Percentiles rank a stretch among this genome's conserved stretches.
Evolutionary conservation across 2,888 invertebrate genomes (phyloP).

Genomic region (Coleophora deauratella): DNA sequence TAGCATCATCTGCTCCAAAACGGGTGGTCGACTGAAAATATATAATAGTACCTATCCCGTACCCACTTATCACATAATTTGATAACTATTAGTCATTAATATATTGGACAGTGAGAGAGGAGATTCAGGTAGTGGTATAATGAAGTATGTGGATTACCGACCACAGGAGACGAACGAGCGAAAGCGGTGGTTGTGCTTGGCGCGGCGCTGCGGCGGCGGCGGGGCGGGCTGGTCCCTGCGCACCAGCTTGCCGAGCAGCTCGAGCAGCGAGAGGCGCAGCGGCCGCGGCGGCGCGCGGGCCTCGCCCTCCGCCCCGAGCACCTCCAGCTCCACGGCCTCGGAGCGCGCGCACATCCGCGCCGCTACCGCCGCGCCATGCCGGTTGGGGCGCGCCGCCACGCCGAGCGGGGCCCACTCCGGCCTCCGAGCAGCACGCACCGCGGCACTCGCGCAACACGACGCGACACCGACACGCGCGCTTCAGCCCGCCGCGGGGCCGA

Average conservation of each 20-base stretch:
- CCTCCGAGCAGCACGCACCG: conserved; percentile 44
- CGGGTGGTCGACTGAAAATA: not conserved
- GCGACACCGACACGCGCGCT: conserved; percentile 39
- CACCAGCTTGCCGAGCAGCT: conserved; percentile 77
- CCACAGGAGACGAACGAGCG: conserved; percentile 68
- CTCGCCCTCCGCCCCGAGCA: conserved; percentile 86
- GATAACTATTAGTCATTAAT: too few species aligned
- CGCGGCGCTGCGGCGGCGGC: conserved; percentile 49
- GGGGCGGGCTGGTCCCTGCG: conserved; percentile 64
- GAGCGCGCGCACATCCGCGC: conserved; percentile 86
- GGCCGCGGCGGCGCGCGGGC: conserved; percentile 81
- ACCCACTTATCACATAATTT: too few species aligned
- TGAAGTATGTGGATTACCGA: conserved; percentile 36
- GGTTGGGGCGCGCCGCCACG: conserved; percentile 67
- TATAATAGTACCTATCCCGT: not conserved
- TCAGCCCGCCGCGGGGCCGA: conserved; percentile 45
- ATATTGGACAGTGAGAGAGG: too few species aligned
- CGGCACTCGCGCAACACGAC: conserved; percentile 35
- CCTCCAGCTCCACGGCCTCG: conserved; percentile 84
- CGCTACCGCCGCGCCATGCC: conserved; percentile 61
- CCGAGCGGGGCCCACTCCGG: conserved; percentile 42
- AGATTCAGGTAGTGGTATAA: not conserved
- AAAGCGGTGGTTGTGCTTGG: conserved; percentile 73
- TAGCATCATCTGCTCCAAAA: conserved; percentile 1
- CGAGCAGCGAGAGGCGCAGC: conserved; percentile 79